A percentile compares a stretch with the other conserved stretches of the same genome.
Evolutionary conservation across 2,113 vertebrate genomes (phyloP).

Genomic region (Ptyas mucosa): DNA sequence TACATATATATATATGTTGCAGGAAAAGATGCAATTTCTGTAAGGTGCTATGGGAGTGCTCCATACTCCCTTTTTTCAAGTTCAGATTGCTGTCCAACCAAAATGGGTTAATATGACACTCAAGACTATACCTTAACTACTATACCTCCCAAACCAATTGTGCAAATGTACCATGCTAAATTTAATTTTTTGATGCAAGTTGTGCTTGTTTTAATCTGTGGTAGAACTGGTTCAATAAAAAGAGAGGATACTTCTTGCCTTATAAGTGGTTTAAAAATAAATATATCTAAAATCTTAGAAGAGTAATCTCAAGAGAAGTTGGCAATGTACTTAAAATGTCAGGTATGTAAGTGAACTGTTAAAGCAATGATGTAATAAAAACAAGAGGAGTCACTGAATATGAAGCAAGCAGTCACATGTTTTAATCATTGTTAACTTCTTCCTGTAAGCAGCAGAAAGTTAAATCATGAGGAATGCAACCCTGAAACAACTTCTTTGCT

Average conservation of each 20-base stretch:
- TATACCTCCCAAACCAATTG: neutral
- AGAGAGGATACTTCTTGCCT: neutral
- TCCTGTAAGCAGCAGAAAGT: neutral
- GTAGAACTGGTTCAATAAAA: neutral
- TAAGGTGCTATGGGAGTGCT: neutral
- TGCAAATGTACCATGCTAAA: neutral
- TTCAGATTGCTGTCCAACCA: neutral
- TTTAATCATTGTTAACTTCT: neutral
- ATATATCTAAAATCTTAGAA: neutral
- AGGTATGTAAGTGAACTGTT: neutral
- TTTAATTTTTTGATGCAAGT: neutral
- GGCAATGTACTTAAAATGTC: neutral
- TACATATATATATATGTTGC: too few relatives aligned
- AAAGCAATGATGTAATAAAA: neutral
- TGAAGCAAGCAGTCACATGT: neutral
- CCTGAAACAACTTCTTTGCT: neutral
- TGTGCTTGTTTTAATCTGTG: neutral
- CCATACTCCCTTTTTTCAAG: neutral
- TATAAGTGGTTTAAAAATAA: neutral
- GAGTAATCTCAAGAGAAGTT: neutral
- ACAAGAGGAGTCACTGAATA: neutral
- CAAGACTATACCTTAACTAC: neutral
- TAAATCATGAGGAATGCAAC: neutral
- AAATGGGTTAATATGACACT: neutral
- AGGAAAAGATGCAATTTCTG: neutral